A percentile compares a stretch with the other conserved stretches of the same genome.
phyloP scores from a whole-genome alignment of 2,797 vertebrate species.

The Halcyon smyrnensis region DNA sequence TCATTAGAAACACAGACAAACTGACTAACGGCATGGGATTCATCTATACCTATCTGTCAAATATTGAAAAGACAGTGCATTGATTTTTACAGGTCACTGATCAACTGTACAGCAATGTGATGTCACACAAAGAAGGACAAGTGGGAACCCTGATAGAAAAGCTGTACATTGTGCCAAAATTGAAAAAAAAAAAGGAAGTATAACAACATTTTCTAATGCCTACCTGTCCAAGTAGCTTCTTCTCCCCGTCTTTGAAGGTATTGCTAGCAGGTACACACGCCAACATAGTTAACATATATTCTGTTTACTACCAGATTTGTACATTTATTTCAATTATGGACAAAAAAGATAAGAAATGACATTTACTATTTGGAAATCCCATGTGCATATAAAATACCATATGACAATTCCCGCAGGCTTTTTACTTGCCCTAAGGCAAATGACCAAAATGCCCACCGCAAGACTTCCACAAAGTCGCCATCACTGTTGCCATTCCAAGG shows the following conservation, averaged over 20 bases:
- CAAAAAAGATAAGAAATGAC: not conserved
- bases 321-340: not conserved
- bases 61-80: constrained; percentile 41
- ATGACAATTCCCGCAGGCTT: not conserved
- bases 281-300: not conserved
- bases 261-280: not conserved
- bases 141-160: constrained; percentile 7
- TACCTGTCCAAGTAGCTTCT: not conserved
- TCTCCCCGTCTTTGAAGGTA: not conserved
- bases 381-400: not conserved
- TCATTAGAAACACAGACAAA: constrained; percentile 16
- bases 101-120: constrained; percentile 33
- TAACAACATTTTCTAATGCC: not conserved
- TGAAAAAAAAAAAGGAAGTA: not conserved
- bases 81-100: constrained; percentile 61
- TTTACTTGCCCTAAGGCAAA: not conserved
- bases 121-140: constrained; percentile 34
- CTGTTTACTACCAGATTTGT: not conserved
- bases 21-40: not conserved
- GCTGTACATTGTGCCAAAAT: not conserved
- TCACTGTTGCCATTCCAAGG: not conserved
- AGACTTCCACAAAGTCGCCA: not conserved
- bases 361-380: not conserved
- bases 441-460: not conserved
- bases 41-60: constrained; percentile 43